Conservation (phyloP, 2,797 vertebrate species). For the Intellagama lesueurii region DNA sequence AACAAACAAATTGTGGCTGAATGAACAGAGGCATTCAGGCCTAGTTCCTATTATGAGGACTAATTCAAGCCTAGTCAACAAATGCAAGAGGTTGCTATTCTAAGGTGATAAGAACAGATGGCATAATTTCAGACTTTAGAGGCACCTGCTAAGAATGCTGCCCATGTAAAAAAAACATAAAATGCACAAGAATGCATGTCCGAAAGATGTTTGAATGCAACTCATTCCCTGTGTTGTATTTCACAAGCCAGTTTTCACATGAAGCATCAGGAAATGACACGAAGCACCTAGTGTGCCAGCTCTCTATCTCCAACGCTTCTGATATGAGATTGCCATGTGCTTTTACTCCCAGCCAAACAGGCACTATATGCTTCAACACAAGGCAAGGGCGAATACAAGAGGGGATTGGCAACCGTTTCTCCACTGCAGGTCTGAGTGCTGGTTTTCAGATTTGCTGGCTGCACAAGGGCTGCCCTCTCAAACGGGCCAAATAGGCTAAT, state of each 20-base stretch:
- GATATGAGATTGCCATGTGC: no score
- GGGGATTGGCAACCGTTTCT: no score
- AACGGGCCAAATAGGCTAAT: no score
- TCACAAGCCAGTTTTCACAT: background rate
- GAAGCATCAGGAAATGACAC: no score
- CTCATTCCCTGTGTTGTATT: background rate
- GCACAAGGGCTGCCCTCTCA: no score
- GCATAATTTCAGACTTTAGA: background rate
- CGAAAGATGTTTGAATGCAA: background rate
- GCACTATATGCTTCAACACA: no score
- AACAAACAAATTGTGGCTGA: background rate
- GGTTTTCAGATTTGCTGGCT: no score
- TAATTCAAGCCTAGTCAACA: background rate
- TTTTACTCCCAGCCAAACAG: no score
- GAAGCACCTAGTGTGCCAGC: no score
- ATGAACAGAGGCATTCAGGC: background rate
- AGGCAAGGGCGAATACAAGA: no score
- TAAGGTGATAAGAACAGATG: background rate
- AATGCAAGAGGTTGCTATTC: background rate
- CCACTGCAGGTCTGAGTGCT: no score
- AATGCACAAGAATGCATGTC: background rate
- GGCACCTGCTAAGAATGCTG: background rate
- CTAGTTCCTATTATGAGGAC: background rate
- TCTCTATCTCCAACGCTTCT: no score
- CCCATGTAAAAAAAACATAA: background rate